A percentile compares a stretch with the other conserved stretches of the same genome.
phyloP scores from a whole-genome alignment of 2,888 invertebrate species.

The Pheosia tremula region DNA sequence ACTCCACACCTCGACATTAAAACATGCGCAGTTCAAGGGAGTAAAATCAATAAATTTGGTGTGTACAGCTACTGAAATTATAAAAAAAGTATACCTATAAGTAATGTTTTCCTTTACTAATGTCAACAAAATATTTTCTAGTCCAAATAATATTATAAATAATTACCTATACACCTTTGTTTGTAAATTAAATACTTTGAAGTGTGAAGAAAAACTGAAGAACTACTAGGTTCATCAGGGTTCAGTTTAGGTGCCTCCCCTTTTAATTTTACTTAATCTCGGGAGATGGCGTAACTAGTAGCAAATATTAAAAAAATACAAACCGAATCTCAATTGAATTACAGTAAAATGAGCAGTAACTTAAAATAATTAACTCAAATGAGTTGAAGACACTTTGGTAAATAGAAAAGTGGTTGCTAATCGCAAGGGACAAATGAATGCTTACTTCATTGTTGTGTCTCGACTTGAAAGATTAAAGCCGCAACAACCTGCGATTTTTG shows the following conservation, averaged over 20 bases:
- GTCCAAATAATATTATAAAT: neutral
- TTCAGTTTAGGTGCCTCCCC: neutral
- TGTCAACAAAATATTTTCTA: neutral
- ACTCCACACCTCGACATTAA: conserved; percentile 31
- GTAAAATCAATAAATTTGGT: conserved; percentile 46
- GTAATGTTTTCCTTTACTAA: neutral
- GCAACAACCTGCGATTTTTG: too few species aligned
- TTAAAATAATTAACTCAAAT: neutral
- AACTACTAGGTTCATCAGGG: neutral
- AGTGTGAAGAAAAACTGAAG: neutral
- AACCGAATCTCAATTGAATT: too few species aligned
- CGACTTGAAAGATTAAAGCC: too few species aligned
- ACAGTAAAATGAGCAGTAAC: too few species aligned
- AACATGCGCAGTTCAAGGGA: conserved; percentile 47
- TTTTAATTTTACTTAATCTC: neutral
- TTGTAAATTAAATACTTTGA: neutral
- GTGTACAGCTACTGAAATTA: conserved; percentile 18
- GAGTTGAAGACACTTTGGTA: neutral
- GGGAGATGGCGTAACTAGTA: conserved; percentile 3
- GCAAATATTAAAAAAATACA: neutral
- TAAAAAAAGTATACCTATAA: neutral
- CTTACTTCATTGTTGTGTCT: neutral
- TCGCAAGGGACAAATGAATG: neutral
- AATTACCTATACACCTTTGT: neutral
- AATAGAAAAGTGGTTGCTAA: neutral